Conservation (phyloP, 2,113 vertebrate species). For the Neotragus pygmaeus region DNA sequence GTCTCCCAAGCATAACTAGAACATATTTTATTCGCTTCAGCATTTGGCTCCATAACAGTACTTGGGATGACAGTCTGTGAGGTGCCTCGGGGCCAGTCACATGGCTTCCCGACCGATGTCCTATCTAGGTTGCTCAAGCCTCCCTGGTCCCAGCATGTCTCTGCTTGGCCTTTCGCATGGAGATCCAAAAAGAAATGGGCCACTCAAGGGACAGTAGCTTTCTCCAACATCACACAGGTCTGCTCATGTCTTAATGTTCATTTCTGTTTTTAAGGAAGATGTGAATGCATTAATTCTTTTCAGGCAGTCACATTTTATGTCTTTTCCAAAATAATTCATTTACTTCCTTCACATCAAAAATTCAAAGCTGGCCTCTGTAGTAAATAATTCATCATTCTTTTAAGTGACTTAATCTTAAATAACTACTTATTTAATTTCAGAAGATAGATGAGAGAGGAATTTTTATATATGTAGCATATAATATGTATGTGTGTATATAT, state of each 20-base stretch:
- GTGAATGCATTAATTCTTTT: background rate
- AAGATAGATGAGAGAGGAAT: background rate
- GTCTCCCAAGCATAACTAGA: slow-evolving; percentile 46
- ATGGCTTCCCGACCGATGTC: slow-evolving; percentile 59
- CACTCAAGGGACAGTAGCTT: slow-evolving; percentile 34
- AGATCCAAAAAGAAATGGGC: slow-evolving; percentile 57
- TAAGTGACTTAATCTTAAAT: background rate
- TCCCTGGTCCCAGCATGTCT: background rate
- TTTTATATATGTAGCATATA: background rate
- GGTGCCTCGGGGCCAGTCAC: slow-evolving; percentile 70
- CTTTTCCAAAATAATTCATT: slow-evolving; percentile 6
- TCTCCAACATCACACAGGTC: background rate
- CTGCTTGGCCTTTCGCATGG: slow-evolving; percentile 25
- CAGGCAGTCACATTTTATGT: background rate
- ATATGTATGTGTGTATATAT: background rate
- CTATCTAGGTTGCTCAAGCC: slow-evolving; percentile 63
- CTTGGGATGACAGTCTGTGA: slow-evolving; percentile 66
- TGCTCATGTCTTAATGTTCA: background rate
- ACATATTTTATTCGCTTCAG: slow-evolving; percentile 56
- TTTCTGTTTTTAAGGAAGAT: background rate
- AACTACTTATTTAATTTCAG: background rate
- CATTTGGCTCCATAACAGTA: slow-evolving; percentile 58
- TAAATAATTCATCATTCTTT: slow-evolving; percentile 16
- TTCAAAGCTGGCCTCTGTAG: background rate
- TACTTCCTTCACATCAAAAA: background rate